Conservation (phyloP, 2,797 vertebrate species). For the Falco biarmicus region DNA sequence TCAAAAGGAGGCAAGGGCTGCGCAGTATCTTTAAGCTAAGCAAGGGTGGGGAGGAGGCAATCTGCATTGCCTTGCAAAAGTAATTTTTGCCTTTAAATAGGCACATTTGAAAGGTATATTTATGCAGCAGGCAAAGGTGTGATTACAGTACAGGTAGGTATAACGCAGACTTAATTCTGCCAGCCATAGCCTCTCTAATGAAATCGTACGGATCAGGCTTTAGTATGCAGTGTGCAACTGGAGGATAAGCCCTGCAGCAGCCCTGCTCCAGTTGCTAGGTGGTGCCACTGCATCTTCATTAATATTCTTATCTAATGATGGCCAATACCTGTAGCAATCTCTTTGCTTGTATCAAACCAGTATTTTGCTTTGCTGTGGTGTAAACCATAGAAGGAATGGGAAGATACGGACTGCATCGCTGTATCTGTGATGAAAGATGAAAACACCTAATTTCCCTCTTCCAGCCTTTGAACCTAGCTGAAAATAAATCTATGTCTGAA, state of each 20-base stretch:
- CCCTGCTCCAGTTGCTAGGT: not conserved
- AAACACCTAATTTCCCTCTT: conserved; percentile 22
- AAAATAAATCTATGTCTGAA: not conserved
- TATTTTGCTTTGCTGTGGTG: not conserved
- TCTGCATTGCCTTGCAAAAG: not conserved
- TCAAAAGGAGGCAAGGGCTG: not conserved
- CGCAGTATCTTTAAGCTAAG: not conserved
- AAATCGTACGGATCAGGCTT: not conserved
- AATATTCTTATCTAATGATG: not conserved
- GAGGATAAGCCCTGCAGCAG: not conserved
- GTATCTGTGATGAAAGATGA: not conserved
- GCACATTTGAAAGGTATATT: not conserved
- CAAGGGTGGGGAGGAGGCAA: not conserved
- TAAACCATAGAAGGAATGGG: not conserved
- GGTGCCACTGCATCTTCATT: conserved; percentile 20
- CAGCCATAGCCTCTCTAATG: not conserved
- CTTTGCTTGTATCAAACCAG: not conserved
- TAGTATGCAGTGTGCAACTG: not conserved
- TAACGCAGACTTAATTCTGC: not conserved
- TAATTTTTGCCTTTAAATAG: not conserved
- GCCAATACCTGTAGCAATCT: not conserved
- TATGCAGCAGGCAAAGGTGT: not conserved
- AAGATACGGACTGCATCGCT: not conserved
- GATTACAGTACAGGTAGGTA: not conserved
- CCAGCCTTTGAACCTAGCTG: not conserved